Evolutionary conservation across 2,888 invertebrate species (phyloP).

Genomic region (Silvanus unidentatus): DNA sequence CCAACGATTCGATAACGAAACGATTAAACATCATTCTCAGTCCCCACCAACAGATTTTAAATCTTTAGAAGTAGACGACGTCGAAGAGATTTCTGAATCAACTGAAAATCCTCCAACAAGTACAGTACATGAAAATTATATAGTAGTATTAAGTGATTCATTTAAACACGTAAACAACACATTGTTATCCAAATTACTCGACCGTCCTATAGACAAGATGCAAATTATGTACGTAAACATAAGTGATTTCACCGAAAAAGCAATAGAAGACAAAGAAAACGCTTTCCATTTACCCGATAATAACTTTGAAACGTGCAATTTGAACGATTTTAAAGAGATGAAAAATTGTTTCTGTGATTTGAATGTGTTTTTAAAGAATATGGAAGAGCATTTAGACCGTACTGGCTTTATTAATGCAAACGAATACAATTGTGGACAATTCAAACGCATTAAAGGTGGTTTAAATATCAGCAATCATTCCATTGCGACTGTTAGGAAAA

Average conservation of each 20-base stretch:
- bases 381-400: constrained; percentile 13
- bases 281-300: constrained; percentile 1
- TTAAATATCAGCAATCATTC: constrained; percentile 26
- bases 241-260: constrained; percentile 11
- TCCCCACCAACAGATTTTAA: no score
- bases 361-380: constrained; percentile 18
- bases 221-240: constrained; percentile 22
- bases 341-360: constrained; percentile 32
- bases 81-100: background rate
- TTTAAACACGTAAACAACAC: constrained; percentile 13
- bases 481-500: constrained; percentile 21
- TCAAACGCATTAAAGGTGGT: constrained; percentile 21
- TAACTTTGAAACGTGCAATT: constrained; percentile 18
- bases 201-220: constrained; percentile 17
- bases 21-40: no score
- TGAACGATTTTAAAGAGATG: constrained; percentile 26
- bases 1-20: no score
- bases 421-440: constrained; percentile 19
- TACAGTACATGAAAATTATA: no score
- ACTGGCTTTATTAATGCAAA: constrained; percentile 13
- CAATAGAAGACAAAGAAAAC: constrained; percentile 6
- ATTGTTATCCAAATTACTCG: constrained; percentile 19
- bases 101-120: no score
- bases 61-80: background rate
- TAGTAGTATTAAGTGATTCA: constrained; percentile 14